Conservation (phyloP, 2,797 vertebrate genomes). For the Scleropages formosus region DNA sequence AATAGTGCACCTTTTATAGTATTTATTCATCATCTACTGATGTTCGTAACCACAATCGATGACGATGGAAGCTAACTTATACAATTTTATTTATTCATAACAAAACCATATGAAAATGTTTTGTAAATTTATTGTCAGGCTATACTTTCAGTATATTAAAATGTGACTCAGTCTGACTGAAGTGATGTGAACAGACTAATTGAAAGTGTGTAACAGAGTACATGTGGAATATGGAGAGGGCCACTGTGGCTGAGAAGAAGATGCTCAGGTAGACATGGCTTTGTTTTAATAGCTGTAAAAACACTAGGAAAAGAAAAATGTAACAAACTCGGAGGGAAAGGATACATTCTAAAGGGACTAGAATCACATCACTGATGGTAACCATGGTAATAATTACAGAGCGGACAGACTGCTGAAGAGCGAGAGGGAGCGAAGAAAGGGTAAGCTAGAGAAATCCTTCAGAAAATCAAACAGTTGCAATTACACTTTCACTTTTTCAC, state of each 20-base stretch:
- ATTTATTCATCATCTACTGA: no score
- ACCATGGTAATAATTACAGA: slow-evolving; percentile 82
- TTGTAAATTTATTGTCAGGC: no score
- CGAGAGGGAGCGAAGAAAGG: slow-evolving; percentile 48
- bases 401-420: slow-evolving; percentile 60
- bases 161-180: no score
- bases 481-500: neutral
- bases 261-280: neutral
- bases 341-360: slow-evolving; percentile 64
- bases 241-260: slow-evolving; percentile 3
- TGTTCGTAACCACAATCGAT: no score
- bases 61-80: no score
- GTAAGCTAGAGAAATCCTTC: slow-evolving; percentile 41
- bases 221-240: neutral
- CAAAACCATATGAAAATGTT: no score
- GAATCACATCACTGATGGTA: slow-evolving; percentile 73
- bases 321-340: slow-evolving; percentile 46
- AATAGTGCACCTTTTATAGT: neutral
- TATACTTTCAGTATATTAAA: no score
- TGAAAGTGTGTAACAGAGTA: neutral
- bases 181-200: no score
- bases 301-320: slow-evolving; percentile 41
- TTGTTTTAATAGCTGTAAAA: neutral
- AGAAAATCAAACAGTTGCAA: neutral
- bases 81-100: no score